phyloP scores from a whole-genome alignment of 2,888 invertebrate genomes.

The Dolomedes plantarius region DNA sequence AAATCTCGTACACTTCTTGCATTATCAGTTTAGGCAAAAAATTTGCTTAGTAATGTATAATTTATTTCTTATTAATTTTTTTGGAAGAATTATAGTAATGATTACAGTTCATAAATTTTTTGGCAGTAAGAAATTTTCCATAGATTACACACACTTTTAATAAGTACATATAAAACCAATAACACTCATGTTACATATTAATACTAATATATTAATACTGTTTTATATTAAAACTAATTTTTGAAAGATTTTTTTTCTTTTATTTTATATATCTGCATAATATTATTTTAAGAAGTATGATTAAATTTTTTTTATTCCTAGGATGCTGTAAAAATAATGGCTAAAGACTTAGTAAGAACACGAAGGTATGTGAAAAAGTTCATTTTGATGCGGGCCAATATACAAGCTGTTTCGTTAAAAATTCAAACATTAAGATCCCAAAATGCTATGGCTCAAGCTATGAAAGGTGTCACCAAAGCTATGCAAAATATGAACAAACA shows the following conservation, averaged over 20 bases:
- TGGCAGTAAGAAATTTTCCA: too few relatives aligned
- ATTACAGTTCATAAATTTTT: too few relatives aligned
- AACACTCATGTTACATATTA: too few relatives aligned
- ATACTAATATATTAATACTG: too few relatives aligned
- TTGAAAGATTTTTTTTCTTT: neutral
- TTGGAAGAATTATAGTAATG: too few relatives aligned
- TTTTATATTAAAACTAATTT: too few relatives aligned
- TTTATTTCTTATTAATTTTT: too few relatives aligned
- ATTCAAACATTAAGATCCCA: conserved; percentile 98
- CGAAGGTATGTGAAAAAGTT: conserved; percentile 96
- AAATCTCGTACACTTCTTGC: too few relatives aligned
- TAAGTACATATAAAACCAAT: too few relatives aligned
- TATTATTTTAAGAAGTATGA: neutral
- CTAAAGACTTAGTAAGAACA: conserved; percentile 97
- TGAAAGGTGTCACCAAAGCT: conserved; percentile 98
- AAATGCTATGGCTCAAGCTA: conserved; percentile 99
- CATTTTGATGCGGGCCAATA: conserved; percentile 99
- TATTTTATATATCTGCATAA: neutral
- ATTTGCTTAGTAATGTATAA: too few relatives aligned
- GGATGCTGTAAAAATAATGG: conserved; percentile 99
- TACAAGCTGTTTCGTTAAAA: conserved; percentile 97
- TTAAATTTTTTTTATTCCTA: conserved; percentile 78
- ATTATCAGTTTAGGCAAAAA: too few relatives aligned
- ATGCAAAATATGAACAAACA: conserved; percentile 98
- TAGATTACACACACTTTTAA: too few relatives aligned